Conservation (phyloP, 2,797 vertebrate species). For the Numenius phaeopus region DNA sequence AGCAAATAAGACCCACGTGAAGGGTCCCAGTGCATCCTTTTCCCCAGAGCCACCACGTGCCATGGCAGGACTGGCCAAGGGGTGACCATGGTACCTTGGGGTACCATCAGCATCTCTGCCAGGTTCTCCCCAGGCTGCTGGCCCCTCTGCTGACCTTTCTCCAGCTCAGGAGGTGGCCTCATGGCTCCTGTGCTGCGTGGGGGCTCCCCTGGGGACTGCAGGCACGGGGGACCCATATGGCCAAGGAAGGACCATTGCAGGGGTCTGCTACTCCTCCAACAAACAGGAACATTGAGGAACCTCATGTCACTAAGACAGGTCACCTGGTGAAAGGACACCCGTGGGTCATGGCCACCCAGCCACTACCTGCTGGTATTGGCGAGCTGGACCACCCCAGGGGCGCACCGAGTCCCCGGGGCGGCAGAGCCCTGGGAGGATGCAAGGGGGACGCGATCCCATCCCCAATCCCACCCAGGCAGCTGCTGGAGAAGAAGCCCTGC, state of each 20-base stretch:
- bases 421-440: accelerated
- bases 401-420: not conserved
- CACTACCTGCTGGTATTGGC: accelerated
- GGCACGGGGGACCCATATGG: accelerated
- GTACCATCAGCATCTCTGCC: not conserved
- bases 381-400: not conserved
- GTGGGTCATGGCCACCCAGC: accelerated
- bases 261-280: not conserved
- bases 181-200: not conserved
- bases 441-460: accelerated
- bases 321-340: not conserved
- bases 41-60: not conserved
- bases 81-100: not conserved
- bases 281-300: not conserved
- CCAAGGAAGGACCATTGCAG: not conserved
- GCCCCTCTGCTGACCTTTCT: not conserved
- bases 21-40: not conserved
- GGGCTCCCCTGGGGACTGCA: not conserved
- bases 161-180: not conserved
- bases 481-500: not conserved
- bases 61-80: accelerated
- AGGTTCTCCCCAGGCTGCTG: not conserved
- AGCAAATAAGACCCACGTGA: not conserved
- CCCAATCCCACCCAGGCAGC: not conserved
- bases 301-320: not conserved